phyloP scores from a whole-genome alignment of 2,797 vertebrate genomes.

The Gobio occitaniae region DNA sequence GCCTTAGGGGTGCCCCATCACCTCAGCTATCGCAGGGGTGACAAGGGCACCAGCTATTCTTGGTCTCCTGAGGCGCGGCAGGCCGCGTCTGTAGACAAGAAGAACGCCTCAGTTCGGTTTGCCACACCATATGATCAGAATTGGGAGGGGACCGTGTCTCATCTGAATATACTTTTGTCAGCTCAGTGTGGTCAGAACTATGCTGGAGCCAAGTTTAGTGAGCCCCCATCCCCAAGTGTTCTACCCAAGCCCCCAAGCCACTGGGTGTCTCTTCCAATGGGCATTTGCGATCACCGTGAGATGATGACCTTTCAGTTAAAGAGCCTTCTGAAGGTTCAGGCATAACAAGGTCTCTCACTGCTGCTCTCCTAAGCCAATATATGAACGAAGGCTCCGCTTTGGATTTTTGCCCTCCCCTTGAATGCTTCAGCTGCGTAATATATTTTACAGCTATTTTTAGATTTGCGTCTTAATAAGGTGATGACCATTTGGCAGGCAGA shows the following conservation, averaged over 20 bases:
- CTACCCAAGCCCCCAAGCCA: conserved; percentile 96
- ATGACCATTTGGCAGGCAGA: conserved; percentile 55
- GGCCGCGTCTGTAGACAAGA: conserved; percentile 89
- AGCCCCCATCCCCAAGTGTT: conserved; percentile 95
- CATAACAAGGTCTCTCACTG: conserved; percentile 74
- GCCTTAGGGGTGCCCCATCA: conserved; percentile 70
- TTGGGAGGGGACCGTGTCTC: conserved; percentile 86
- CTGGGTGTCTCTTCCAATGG: conserved; percentile 92
- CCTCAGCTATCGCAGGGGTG: conserved; percentile 83
- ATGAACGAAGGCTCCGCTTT: conserved; percentile 63
- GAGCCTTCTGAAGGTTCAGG: conserved; percentile 96
- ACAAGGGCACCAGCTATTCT: conserved; percentile 81
- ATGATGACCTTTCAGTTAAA: conserved; percentile 97
- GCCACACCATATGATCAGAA: conserved; percentile 82
- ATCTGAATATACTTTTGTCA: conserved; percentile 83
- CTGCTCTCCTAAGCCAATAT: conserved; percentile 64
- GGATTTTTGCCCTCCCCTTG: conserved; percentile 64
- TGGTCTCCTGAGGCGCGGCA: conserved; percentile 87
- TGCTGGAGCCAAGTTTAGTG: conserved; percentile 96
- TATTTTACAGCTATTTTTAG: conserved; percentile 66
- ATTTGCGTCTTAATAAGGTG: conserved; percentile 55
- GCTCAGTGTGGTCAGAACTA: conserved; percentile 89
- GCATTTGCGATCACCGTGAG: conserved; percentile 89
- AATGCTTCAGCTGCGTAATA: conserved; percentile 74
- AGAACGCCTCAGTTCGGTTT: conserved; percentile 76